Base-by-base conservation (phyloP, 2,113 vertebrate species). In the Seriola rivoliana region DNA sequence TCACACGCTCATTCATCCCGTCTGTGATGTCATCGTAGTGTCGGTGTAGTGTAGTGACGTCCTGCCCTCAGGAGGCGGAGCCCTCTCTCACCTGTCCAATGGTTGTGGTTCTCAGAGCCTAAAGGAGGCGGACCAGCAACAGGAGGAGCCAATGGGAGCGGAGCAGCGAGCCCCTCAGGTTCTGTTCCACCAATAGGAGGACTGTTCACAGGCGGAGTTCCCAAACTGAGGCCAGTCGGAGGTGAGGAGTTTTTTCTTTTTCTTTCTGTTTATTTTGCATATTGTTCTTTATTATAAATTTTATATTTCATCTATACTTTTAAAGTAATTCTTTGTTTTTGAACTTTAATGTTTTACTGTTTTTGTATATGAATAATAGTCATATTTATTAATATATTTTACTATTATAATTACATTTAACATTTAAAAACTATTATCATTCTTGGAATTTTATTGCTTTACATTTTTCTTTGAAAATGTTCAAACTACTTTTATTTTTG, bases 161-260 rank as follows among this genome's bases (percentile, higher is more conserved):
- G 91, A 87, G 94, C 93, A 19, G 2, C 93, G 71, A 91, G 93
- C 2, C 78, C 95, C 21, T 89, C 95, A 4, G 92, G 92, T 11
- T 92, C 90, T 1, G 84, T 95, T 80, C 81, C 84, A 80, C 95
- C 97, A 40, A 96, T 96, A 57, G 96, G 96, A 29, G 95, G 95
- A 4, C 93, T 97, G 72, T 97, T 98, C 87, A 95, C 96, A 21
- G 96, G 96, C 0, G 96, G 97, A 0, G 96, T 96, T 69, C 96
- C 96, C n/a, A 98, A 96, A 88, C 95, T 98, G 40, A 92, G 96
- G 48, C 94, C 96, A 0, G 95, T 97, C 5, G 96, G 95, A 90
- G 94, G 94, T 80, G 94, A 96, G 91, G 93, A 95, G 19, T 38
- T 23, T 0, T 25, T 8, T 11, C 2, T 9, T 8, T 2, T 11